These are phyloP conservation scores for Pterostichus madidus DNA, from an alignment of 2,888 invertebrate genomes.

Conservation along the genomic window DNA sequence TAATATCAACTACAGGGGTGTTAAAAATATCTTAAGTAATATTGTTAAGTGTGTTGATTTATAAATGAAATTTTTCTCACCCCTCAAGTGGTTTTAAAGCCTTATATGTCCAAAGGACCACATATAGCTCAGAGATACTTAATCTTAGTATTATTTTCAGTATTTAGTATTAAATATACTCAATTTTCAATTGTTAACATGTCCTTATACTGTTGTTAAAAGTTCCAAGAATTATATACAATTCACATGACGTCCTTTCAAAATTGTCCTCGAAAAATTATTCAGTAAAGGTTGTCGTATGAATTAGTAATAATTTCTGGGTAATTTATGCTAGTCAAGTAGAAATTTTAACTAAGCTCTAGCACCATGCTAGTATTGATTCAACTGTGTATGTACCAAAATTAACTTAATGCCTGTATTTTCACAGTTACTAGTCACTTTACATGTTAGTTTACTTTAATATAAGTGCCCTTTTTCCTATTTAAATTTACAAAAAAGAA, in stretches of 20 bases:
- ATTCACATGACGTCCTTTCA: not conserved
- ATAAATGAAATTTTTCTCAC: slow-evolving; percentile 17
- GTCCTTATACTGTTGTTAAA: slow-evolving; percentile 47
- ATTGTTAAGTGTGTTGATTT: not conserved
- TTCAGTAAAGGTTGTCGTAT: slow-evolving; percentile 13
- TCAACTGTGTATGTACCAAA: slow-evolving; percentile 20
- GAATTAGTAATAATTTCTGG: slow-evolving; percentile 22
- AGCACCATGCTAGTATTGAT: slow-evolving; percentile 14
- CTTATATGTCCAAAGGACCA: slow-evolving; percentile 66
- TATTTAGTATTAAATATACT: slow-evolving; percentile 56
- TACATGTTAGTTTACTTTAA: slow-evolving; percentile 38
- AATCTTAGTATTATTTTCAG: slow-evolving; percentile 64
- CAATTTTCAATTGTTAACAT: slow-evolving; percentile 47
- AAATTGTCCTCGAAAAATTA: slow-evolving; percentile 10
- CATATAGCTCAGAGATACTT: slow-evolving; percentile 64
- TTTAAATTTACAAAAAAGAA: slow-evolving; percentile 43
- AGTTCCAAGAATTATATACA: not conserved
- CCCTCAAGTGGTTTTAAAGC: slow-evolving; percentile 50
- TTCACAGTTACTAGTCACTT: slow-evolving; percentile 45
- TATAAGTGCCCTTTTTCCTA: slow-evolving; percentile 53
- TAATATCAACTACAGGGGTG: slow-evolving; percentile 18
- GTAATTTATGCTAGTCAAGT: slow-evolving; percentile 18
- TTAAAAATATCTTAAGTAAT: slow-evolving; percentile 37
- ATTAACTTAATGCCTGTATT: slow-evolving; percentile 38
- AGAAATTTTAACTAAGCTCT: slow-evolving; percentile 13